phyloP scores from a whole-genome alignment of 2,888 invertebrate species.

The Trichopoda pennipes region DNA sequence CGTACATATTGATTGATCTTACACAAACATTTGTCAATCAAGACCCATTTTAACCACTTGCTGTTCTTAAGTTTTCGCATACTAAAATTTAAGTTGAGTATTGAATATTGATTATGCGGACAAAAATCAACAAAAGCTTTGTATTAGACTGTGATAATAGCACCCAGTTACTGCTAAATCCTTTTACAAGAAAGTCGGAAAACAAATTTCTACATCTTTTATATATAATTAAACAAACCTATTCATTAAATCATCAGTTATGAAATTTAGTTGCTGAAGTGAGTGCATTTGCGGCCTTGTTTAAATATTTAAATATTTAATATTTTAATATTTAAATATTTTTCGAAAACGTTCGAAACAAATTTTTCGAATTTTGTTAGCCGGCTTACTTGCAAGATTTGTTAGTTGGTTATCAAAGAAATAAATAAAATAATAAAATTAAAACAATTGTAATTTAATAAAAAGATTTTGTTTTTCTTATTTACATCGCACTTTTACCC shows the following conservation, averaged over 20 bases:
- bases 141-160: too few species aligned
- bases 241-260: slow-evolving; percentile 5
- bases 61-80: too few species aligned
- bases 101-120: too few species aligned
- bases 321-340: too few species aligned
- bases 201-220: not conserved
- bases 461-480: slow-evolving; percentile 36
- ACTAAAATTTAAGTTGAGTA: too few species aligned
- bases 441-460: slow-evolving; percentile 52
- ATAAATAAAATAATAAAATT: slow-evolving; percentile 17
- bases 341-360: too few species aligned
- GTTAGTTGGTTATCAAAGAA: slow-evolving; percentile 57
- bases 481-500: not conserved
- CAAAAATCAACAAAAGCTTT: too few species aligned
- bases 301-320: slow-evolving; percentile 10
- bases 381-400: slow-evolving; percentile 63
- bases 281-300: slow-evolving; percentile 49
- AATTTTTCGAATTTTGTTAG: not conserved
- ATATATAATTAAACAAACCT: not conserved
- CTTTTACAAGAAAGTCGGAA: not conserved
- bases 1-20: too few species aligned
- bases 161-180: too few species aligned
- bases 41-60: too few species aligned
- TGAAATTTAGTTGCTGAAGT: slow-evolving; percentile 17
- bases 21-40: too few species aligned